These are phyloP conservation scores for Rhinella marina DNA, from an alignment of 2,797 vertebrate genomes.

Conservation along the genomic window DNA sequence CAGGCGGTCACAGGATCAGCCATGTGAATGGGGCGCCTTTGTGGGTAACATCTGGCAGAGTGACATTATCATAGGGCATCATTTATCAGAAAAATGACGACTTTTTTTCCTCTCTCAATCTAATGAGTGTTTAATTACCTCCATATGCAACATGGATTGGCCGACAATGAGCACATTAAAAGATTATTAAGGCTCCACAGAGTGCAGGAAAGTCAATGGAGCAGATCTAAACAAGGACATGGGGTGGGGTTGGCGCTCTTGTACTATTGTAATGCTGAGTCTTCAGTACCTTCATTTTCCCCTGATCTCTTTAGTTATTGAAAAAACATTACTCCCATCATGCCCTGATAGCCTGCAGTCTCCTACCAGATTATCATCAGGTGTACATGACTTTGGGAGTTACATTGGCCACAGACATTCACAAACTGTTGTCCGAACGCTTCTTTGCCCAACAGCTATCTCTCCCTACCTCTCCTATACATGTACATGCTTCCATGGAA, in stretches of 20 bases:
- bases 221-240: conserved; percentile 50
- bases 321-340: no score
- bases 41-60: conserved; percentile 56
- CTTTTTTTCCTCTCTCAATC: conserved; percentile 51
- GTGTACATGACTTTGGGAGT: no score
- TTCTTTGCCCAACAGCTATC: no score
- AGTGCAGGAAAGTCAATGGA: conserved; percentile 39
- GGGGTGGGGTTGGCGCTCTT: neutral
- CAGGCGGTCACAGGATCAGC: neutral
- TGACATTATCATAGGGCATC: conserved; percentile 53
- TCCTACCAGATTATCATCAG: no score
- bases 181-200: conserved; percentile 59
- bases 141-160: conserved; percentile 60
- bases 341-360: no score
- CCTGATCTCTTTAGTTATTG: no score
- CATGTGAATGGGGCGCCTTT: neutral
- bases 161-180: conserved; percentile 60
- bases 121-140: conserved; percentile 62
- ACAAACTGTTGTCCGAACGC: no score
- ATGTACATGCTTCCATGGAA: no score
- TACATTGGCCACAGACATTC: no score
- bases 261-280: neutral
- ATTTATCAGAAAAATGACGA: conserved; percentile 57
- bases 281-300: neutral
- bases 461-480: no score